phyloP scores from a whole-genome alignment of 1,140 invertebrate genomes.

The Coenobita brevimanus region DNA sequence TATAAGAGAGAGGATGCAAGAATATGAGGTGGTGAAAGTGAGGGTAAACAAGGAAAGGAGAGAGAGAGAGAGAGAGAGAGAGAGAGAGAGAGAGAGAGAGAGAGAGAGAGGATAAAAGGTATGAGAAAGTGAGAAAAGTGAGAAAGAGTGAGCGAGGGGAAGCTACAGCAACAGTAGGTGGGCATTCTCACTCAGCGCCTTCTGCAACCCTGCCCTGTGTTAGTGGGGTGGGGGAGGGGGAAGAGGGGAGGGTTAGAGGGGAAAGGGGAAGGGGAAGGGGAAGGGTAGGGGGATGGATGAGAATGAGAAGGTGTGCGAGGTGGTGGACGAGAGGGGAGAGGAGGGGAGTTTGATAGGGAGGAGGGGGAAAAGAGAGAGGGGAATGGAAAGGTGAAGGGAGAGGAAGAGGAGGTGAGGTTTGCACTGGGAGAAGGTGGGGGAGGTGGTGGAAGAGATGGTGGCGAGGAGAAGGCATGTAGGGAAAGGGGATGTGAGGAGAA shows the following conservation, averaged over 20 bases:
- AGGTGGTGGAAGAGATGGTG: neutral
- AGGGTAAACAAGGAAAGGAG: neutral
- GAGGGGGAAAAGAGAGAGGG: too few species aligned
- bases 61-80: slow-evolving; percentile 18
- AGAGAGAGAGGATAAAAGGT: neutral
- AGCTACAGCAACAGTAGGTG: too few species aligned
- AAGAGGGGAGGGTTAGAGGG: neutral
- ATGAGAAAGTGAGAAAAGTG: too few species aligned
- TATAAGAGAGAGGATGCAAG: neutral
- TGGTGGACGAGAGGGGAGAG: neutral
- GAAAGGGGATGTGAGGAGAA: too few species aligned
- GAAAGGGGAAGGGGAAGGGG: neutral
- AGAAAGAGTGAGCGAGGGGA: neutral
- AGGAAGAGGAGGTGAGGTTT: neutral
- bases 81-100: slow-evolving; percentile 11
- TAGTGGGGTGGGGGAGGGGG: neutral
- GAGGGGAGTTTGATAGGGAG: neutral
- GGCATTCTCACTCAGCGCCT: neutral
- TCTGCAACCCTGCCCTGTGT: neutral
- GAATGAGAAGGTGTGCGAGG: neutral
- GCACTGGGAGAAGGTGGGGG: neutral
- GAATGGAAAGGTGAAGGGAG: neutral
- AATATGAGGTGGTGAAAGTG: neutral
- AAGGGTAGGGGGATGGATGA: neutral
- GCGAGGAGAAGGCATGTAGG: neutral